Evolutionary conservation across 2,888 invertebrate genomes (phyloP), one percentile per base, ranked within the genome.

Genomic region (Phyto melanocephala): DNA sequence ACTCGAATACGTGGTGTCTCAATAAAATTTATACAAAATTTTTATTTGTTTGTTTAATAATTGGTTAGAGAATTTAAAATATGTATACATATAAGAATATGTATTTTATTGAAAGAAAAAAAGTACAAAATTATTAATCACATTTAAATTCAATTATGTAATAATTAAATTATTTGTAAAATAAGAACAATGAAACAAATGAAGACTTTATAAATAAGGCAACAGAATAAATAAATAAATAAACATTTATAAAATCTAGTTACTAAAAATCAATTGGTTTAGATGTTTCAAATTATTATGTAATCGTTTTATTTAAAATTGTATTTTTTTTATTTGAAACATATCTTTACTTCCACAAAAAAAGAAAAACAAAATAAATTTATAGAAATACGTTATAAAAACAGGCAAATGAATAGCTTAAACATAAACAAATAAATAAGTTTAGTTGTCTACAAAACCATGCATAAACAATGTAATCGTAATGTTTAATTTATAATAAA

Each of bases 91-190:
- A 3, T 5, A 28, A 28, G 3, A 28, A 28, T 5, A 63, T 24
- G 47, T 62, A 63, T 75, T 70, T 45, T 70, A 40, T 60, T 28
- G n/a, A 28, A 77, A 68, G 24, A 63, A 58, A 47, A 42, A 76
- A 81, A 85, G 85, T 85, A 85, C 85, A 85, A 85, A 85, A 81
- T 74, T 80, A 80, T 28, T 77, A 85, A 84, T 85, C 74, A 77
- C 83, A 83, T 81, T 78, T 72, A 67, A 77, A 78, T 52, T 76
- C 52, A 85, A 86, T 86, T 88, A 84, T 87, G 86, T 85, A 87
- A 86, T 87, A 86, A 85, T 52, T 63, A 54, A 11, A 85, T 86
- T 85, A 86, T 74, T 86, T 87, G 84, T 80, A 85, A 50, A 85
- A 62, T 70, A 67, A 68, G 42, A 54, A 74, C 54, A 74, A 28